Evolutionary conservation across 2,888 invertebrate genomes (phyloP).

Genomic region (Argyra leucocephala): DNA sequence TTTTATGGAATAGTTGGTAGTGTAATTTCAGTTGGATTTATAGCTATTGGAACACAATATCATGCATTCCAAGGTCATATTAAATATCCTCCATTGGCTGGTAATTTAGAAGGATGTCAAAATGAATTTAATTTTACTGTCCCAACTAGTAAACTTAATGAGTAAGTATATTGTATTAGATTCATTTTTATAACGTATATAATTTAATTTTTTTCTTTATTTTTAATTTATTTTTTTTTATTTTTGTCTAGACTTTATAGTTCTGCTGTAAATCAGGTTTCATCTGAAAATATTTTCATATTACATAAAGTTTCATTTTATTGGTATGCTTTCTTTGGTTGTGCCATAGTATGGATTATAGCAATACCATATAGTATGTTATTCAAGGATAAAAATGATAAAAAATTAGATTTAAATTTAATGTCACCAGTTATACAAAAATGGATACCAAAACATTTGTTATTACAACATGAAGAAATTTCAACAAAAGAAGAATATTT

Average conservation of each 20-base stretch:
- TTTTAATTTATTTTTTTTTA: too few species aligned
- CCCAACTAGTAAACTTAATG: constrained; percentile 16
- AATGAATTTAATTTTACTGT: constrained; percentile 15
- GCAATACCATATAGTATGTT: constrained; percentile 46
- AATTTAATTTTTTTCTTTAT: too few species aligned
- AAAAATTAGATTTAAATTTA: constrained; percentile 21
- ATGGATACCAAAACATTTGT: background rate
- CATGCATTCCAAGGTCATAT: background rate
- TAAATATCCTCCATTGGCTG: constrained; percentile 7
- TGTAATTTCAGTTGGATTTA: constrained; percentile 15
- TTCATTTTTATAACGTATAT: too few species aligned
- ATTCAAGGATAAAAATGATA: constrained; percentile 31
- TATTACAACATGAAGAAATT: background rate
- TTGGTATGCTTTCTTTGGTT: constrained; percentile 47
- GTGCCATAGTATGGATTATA: constrained; percentile 41
- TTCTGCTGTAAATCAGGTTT: background rate
- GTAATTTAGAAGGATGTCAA: constrained; percentile 13
- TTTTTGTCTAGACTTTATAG: too few species aligned
- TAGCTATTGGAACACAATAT: constrained; percentile 17
- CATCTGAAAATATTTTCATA: constrained; percentile 26
- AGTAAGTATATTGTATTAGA: constrained; percentile 15
- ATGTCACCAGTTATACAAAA: constrained; percentile 19
- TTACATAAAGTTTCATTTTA: constrained; percentile 49
- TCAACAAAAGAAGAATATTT: background rate
- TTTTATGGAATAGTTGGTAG: constrained; percentile 16